Base-by-base conservation (phyloP, 2,113 vertebrate species). In the Hydropotes inermis region DNA sequence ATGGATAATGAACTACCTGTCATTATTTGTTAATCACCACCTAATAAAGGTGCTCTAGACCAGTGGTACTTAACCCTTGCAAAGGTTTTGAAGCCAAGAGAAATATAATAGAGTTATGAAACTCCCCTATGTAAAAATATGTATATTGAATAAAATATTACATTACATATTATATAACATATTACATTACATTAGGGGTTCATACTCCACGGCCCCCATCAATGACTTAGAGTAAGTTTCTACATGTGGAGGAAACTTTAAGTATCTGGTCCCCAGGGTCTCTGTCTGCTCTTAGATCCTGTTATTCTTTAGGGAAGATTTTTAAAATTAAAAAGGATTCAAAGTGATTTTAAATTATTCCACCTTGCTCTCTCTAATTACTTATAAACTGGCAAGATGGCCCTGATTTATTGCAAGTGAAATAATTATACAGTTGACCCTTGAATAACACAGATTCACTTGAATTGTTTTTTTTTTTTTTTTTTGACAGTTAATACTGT, bases 301-400 rank as follows among this genome's bases (percentile, higher is more conserved):
- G 47, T 64, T 78, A 11, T 83, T 83, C 36, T 43, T 76, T 25
- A 76, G 21, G 15, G 21, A 92, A 79, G 4, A 54, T 52, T 54
- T 91, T 95, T 85, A 23, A 87, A 92, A 91, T 58, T 61, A 95
- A 85, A 67, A 64, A 93, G 82, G 84, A 95, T 82, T 83, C 64
- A 70, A 95, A 82, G 7, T 88, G 12, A 96, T 91, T 90, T 96
- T 39, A 95, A 96, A 89, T 96, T 21, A 76, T 74, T 81, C 23
- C 9, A 39, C 50, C 16, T n/a, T 92, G 9, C 6, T 64, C 43
- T 94, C 8, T 94, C 57, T 93, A 95, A 87, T 97, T 87, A 90
- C 79, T 90, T n/a, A 60, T 64, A 89, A 89, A 15, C 47, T 86
- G 54, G 33, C 16, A 82, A 87, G 50, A 89, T 61, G 67, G 47